Conservation (phyloP, 1,140 invertebrate species). For the Aphelinus atriplicis region DNA sequence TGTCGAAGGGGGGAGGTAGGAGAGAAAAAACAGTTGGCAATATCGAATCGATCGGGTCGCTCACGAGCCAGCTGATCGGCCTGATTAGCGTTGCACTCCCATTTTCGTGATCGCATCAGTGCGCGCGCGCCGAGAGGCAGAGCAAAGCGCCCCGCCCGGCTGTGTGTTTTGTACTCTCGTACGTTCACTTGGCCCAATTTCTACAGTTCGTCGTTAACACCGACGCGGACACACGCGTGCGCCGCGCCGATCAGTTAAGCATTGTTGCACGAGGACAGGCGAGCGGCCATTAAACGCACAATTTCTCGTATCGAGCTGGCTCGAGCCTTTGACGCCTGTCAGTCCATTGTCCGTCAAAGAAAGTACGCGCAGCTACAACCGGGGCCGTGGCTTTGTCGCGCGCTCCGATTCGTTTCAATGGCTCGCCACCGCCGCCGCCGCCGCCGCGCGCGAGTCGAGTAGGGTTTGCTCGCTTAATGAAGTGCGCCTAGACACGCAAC, state of each 20-base stretch:
- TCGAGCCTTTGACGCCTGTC: constrained; percentile 20
- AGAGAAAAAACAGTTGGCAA: background rate
- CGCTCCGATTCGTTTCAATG: no score
- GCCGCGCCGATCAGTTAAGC: constrained; percentile 4
- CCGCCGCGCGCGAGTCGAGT: background rate
- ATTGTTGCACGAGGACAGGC: background rate
- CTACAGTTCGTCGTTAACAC: background rate
- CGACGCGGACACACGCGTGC: background rate
- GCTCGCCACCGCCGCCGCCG: background rate
- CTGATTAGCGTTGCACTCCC: no score
- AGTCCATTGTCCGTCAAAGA: constrained; percentile 13
- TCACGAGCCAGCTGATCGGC: no score
- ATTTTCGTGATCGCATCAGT: no score
- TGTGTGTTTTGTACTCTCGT: no score
- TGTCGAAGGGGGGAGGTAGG: background rate
- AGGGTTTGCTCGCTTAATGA: constrained; percentile 14
- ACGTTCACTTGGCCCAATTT: constrained; percentile 5
- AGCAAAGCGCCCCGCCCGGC: no score
- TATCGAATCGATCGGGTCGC: no score
- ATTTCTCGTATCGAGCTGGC: constrained; percentile 8
- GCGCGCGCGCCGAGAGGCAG: no score
- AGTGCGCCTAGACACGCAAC: background rate
- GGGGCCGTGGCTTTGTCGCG: background rate
- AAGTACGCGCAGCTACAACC: background rate
- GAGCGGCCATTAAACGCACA: constrained; percentile 23